Conservation (phyloP, 1,140 invertebrate genomes). For the Zaprionus capensis region DNA sequence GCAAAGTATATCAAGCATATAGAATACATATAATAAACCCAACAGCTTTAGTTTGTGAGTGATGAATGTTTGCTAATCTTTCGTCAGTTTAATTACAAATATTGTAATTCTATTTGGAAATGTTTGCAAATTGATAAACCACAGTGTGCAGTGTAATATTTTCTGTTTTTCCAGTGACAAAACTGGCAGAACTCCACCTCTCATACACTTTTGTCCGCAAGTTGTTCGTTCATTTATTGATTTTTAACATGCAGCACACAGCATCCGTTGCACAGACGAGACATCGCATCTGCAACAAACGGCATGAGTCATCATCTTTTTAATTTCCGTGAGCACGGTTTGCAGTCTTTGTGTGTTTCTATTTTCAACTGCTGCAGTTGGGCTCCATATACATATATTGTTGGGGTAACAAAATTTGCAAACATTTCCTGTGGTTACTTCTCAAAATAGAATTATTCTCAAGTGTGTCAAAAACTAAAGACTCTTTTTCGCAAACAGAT, state of each 20-base stretch:
- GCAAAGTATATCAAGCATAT: slow-evolving; percentile 4
- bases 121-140: slow-evolving; percentile 32
- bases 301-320: slow-evolving; percentile 6
- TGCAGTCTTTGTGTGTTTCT: slow-evolving; percentile 3
- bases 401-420: slow-evolving; percentile 31
- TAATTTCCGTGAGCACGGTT: slow-evolving; percentile 1
- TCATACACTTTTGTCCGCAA: slow-evolving; percentile 16
- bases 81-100: not conserved
- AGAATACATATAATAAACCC: not conserved
- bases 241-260: slow-evolving; percentile 36
- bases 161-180: not conserved
- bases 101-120: slow-evolving; percentile 10
- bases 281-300: not conserved
- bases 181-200: slow-evolving; percentile 14
- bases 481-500: slow-evolving; percentile 10
- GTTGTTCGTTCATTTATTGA: slow-evolving; percentile 37
- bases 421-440: slow-evolving; percentile 17
- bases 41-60: slow-evolving; percentile 46
- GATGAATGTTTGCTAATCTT: not conserved
- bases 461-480: slow-evolving; percentile 42
- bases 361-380: slow-evolving; percentile 4
- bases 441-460: slow-evolving; percentile 25
- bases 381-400: not conserved
- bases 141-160: slow-evolving; percentile 15
- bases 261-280: slow-evolving; percentile 1